Percentiles rank a stretch among this genome's conserved stretches.
phyloP scores from a whole-genome alignment of 2,888 invertebrate genomes.

The Liposcelis brunnea region DNA sequence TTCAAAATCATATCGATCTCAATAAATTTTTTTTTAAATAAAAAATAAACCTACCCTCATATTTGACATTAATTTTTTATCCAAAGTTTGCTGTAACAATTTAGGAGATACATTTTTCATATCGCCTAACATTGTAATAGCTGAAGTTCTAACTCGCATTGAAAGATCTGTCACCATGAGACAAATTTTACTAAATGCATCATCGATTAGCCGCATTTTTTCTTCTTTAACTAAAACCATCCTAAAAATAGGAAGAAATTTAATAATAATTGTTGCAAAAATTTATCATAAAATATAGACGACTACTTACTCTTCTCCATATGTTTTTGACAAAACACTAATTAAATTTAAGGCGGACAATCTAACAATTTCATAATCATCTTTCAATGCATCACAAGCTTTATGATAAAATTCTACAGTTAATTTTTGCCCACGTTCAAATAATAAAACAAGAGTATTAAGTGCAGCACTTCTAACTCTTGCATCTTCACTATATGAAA shows the following conservation, averaged over 20 bases:
- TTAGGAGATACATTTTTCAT: conserved; percentile 74
- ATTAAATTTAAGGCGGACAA: conserved; percentile 71
- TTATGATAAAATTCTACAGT: conserved; percentile 46
- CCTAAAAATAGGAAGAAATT: conserved; percentile 28
- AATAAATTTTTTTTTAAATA: conserved; percentile 3
- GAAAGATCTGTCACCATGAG: conserved; percentile 84
- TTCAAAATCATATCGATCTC: background rate
- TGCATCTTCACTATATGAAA: conserved; percentile 74
- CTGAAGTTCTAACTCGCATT: conserved; percentile 68
- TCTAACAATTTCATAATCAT: conserved; percentile 88
- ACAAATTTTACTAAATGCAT: conserved; percentile 91
- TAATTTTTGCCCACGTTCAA: conserved; percentile 65
- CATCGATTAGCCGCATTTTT: conserved; percentile 78
- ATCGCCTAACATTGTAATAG: conserved; percentile 69
- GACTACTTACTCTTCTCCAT: conserved; percentile 68
- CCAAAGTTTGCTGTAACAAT: conserved; percentile 88
- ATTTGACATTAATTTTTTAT: conserved; percentile 94
- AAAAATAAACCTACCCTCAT: conserved; percentile 47
- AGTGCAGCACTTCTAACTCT: conserved; percentile 80
- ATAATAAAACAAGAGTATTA: conserved; percentile 62
- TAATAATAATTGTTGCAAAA: conserved; percentile 6
- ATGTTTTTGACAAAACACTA: conserved; percentile 68
- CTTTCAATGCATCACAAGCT: conserved; percentile 59
- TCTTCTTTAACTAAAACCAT: conserved; percentile 57
- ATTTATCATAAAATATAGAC: too few species aligned